phyloP scores from a whole-genome alignment of 1,140 invertebrate species.

The Agrypnia vestita region DNA sequence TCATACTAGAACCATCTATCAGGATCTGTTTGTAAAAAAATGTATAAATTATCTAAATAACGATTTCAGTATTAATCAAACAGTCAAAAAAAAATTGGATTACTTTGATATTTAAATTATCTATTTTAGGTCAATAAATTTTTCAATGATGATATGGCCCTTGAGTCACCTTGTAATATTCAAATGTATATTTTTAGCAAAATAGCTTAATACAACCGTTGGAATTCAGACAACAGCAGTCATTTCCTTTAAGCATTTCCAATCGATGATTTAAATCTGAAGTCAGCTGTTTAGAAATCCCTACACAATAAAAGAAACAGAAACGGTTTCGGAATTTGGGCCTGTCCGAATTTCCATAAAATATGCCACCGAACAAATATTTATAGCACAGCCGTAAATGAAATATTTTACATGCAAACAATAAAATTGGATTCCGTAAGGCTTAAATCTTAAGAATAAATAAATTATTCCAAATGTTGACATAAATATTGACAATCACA shows the following conservation, averaged over 20 bases:
- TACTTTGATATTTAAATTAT: no score
- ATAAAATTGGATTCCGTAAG: conserved; percentile 48
- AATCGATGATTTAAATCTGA: conserved; percentile 19
- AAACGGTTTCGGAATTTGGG: neutral
- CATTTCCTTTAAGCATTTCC: neutral
- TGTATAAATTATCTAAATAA: no score
- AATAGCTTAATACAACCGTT: neutral
- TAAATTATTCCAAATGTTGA: conserved; percentile 47
- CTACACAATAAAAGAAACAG: conserved; percentile 5
- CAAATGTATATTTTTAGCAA: neutral
- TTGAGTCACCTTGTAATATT: neutral
- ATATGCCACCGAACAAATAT: conserved; percentile 48
- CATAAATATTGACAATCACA: conserved; percentile 43
- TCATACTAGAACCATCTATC: no score
- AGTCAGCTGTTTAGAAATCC: conserved; percentile 6
- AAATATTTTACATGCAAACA: conserved; percentile 48
- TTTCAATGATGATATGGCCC: no score
- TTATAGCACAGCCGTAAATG: conserved; percentile 46
- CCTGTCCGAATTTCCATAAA: conserved; percentile 43
- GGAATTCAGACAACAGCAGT: conserved; percentile 4
- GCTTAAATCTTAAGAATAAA: conserved; percentile 45
- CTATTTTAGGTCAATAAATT: no score
- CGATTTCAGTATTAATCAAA: no score
- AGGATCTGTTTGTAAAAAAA: no score
- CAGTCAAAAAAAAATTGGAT: no score